Percentiles rank a stretch among this genome's conserved stretches.
phyloP scores from a whole-genome alignment of 2,888 invertebrate genomes.

The Oxycera nigricornis region DNA sequence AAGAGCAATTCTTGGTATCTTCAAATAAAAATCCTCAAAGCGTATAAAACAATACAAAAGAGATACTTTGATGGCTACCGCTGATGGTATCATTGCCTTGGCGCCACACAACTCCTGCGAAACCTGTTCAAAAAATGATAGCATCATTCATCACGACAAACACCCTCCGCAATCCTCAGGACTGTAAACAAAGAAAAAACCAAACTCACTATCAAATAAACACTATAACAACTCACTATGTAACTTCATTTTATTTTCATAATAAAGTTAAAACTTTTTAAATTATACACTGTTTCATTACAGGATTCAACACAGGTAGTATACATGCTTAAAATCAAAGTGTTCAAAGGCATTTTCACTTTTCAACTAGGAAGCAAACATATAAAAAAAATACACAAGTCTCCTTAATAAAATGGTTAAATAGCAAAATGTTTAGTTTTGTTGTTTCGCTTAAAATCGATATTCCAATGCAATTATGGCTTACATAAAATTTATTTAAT shows the following conservation, averaged over 20 bases:
- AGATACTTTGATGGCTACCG: too few relatives aligned
- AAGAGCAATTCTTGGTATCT: too few relatives aligned
- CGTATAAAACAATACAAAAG: too few relatives aligned
- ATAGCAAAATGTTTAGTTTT: background rate
- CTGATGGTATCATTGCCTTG: too few relatives aligned
- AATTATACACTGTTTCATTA: conserved; percentile 29
- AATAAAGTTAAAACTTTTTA: conserved; percentile 12
- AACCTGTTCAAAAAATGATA: too few relatives aligned
- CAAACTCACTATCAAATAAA: too few relatives aligned
- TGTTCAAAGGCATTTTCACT: background rate
- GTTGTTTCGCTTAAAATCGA: background rate
- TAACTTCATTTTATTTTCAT: conserved; percentile 13
- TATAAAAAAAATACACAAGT: conserved; percentile 13
- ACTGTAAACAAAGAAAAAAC: too few relatives aligned
- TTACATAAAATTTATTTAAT: background rate
- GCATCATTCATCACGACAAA: too few relatives aligned
- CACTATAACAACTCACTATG: conserved; percentile 5
- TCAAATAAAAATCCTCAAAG: too few relatives aligned
- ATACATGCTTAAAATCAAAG: conserved; percentile 19
- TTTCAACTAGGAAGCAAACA: background rate
- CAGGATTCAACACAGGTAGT: conserved; percentile 11
- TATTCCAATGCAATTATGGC: conserved; percentile 15
- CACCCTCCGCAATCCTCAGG: too few relatives aligned
- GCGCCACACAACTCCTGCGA: too few relatives aligned
- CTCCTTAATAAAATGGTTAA: conserved; percentile 7